These are phyloP conservation scores for Orycteropus afer DNA, from an alignment of 2,113 vertebrate species.

Conservation along the genomic window DNA sequence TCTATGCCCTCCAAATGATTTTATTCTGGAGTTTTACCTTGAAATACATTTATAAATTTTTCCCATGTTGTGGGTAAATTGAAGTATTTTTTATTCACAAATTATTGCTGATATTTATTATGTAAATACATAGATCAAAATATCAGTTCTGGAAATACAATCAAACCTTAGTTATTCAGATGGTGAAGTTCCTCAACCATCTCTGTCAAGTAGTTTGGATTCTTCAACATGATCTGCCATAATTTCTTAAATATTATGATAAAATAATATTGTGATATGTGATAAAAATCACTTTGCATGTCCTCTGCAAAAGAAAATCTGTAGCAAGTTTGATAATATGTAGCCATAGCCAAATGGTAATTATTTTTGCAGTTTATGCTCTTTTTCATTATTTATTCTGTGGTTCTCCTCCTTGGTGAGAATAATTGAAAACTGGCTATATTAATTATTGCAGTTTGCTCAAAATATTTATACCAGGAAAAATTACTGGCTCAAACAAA, in stretches of 20 bases:
- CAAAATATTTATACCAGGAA: neutral
- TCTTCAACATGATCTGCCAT: neutral
- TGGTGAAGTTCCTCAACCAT: neutral
- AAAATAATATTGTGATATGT: too few species aligned
- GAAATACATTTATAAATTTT: neutral
- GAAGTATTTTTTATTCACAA: neutral
- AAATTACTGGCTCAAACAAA: constrained; percentile 26
- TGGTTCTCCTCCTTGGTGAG: neutral
- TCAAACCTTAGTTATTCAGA: neutral
- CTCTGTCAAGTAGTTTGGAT: neutral
- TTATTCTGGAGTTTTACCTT: neutral
- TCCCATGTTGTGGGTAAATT: neutral
- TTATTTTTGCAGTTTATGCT: constrained; percentile 22
- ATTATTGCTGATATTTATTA: neutral
- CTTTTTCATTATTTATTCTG: constrained; percentile 23
- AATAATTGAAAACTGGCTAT: neutral
- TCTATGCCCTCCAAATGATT: neutral
- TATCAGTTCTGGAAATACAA: neutral
- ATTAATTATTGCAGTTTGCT: neutral
- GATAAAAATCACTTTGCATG: constrained; percentile 26
- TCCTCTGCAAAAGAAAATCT: constrained; percentile 23
- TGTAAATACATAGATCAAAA: neutral
- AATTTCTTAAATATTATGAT: neutral
- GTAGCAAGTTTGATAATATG: constrained; percentile 1
- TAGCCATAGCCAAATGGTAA: neutral